Conservation (phyloP, 2,113 vertebrate genomes). For the Microcebus griseorufus region DNA sequence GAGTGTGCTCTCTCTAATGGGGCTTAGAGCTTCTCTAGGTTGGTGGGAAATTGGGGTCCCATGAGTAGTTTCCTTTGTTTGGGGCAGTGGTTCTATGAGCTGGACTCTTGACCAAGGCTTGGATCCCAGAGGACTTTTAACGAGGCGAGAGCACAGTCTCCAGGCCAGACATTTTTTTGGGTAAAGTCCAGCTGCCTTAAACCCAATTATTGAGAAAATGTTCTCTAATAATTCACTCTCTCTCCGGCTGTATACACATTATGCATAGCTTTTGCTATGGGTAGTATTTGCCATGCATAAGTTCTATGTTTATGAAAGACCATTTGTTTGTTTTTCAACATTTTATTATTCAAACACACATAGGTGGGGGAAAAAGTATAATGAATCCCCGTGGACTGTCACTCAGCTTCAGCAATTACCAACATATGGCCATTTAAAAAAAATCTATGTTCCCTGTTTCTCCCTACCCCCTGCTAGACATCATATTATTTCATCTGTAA, state of each 20-base stretch:
- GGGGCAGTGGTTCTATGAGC: background rate
- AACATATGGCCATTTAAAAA: conserved; percentile 54
- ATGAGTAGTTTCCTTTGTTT: background rate
- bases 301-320: conserved; percentile 42
- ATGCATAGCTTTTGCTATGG: conserved; percentile 18
- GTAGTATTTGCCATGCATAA: background rate
- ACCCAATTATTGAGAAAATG: background rate
- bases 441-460: conserved; percentile 7
- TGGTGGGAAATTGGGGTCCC: background rate
- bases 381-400: conserved; percentile 42
- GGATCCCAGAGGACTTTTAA: background rate
- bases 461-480: conserved; percentile 10
- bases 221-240: background rate
- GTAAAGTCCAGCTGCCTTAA: background rate
- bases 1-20: background rate
- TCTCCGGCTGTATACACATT: background rate
- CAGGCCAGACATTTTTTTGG: background rate
- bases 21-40: background rate
- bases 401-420: conserved; percentile 56
- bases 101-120: background rate
- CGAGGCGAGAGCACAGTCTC: background rate
- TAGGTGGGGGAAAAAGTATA: conserved; percentile 42
- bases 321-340: conserved; percentile 42
- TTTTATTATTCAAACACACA: conserved; percentile 63
- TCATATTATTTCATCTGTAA: conserved; percentile 65